A percentile compares a stretch with the other conserved stretches of the same genome.
Conservation (phyloP, 2,888 invertebrate species). For the Masnerella sp. region DNA sequence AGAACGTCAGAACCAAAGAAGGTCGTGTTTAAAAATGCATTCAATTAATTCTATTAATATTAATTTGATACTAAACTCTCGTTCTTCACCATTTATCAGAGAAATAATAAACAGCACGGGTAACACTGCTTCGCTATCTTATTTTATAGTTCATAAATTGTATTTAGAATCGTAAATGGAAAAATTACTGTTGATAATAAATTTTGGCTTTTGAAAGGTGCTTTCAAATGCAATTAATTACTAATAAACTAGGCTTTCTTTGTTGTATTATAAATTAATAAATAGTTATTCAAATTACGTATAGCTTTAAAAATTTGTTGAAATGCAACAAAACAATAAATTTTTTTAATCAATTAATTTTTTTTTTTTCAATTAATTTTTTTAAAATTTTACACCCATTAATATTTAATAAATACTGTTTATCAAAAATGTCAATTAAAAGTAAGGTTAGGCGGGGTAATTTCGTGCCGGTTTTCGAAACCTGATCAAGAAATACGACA, state of each 20-base stretch:
- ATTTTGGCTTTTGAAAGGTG: conserved; percentile 5
- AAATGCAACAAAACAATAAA: no score
- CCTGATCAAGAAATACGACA: no score
- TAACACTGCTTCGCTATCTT: conserved; percentile 16
- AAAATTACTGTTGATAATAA: conserved; percentile 17
- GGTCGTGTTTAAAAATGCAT: conserved; percentile 10
- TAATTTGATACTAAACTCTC: conserved; percentile 10
- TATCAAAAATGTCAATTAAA: no score
- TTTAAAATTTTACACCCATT: no score
- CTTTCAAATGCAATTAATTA: conserved; percentile 15
- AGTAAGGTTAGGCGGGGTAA: no score
- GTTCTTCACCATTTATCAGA: conserved; percentile 5
- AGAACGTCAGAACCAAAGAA: conserved; percentile 8
- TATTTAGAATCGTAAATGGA: conserved; percentile 18
- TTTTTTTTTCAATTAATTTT: no score
- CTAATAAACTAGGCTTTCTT: conserved; percentile 8
- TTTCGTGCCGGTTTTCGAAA: no score
- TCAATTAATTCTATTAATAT: no score
- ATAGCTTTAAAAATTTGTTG: no score
- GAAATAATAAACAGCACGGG: conserved; percentile 22
- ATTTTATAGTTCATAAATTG: conserved; percentile 25
- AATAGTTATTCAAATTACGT: no score
- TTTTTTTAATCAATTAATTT: no score
- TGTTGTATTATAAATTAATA: neutral
- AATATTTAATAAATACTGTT: no score